A percentile compares a stretch with the other conserved stretches of the same genome.
These are phyloP conservation scores for Hyperoplus immaculatus DNA, from an alignment of 2,797 vertebrate species.

Conservation along the genomic window DNA sequence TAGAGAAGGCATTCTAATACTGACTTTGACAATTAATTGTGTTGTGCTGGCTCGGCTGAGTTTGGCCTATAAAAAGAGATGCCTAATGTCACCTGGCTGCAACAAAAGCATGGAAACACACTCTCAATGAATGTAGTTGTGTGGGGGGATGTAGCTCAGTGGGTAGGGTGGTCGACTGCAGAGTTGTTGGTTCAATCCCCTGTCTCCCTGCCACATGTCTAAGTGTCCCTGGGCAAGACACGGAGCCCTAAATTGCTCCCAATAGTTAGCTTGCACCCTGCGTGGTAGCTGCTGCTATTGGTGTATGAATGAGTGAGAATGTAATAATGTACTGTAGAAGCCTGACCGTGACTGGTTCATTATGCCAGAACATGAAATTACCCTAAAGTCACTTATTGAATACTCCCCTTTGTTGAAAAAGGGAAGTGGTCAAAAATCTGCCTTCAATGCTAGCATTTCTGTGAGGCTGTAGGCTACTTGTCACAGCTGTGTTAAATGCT, in stretches of 20 bases:
- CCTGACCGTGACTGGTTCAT: neutral
- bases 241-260: too few relatives aligned
- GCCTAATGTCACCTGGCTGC: slow-evolving; percentile 39
- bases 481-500: neutral
- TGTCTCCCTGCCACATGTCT: too few relatives aligned
- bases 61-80: slow-evolving; percentile 50
- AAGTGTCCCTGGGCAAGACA: too few relatives aligned
- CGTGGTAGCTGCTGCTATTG: too few relatives aligned
- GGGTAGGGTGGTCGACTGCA: too few relatives aligned
- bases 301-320: too few relatives aligned
- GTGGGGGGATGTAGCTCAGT: too few relatives aligned
- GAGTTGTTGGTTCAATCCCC: too few relatives aligned
- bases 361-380: neutral
- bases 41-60: slow-evolving; percentile 44
- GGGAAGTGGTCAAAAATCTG: neutral
- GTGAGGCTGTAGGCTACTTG: too few relatives aligned
- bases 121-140: neutral
- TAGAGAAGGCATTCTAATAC: slow-evolving; percentile 48
- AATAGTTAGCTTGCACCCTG: too few relatives aligned
- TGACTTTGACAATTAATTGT: slow-evolving; percentile 52
- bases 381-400: neutral
- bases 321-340: too few relatives aligned
- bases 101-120: slow-evolving; percentile 37
- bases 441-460: neutral
- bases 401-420: neutral